Evolutionary conservation across 2,888 invertebrate species (phyloP), one percentile per base, ranked within the genome.

Genomic region (Drosophila cracens): DNA sequence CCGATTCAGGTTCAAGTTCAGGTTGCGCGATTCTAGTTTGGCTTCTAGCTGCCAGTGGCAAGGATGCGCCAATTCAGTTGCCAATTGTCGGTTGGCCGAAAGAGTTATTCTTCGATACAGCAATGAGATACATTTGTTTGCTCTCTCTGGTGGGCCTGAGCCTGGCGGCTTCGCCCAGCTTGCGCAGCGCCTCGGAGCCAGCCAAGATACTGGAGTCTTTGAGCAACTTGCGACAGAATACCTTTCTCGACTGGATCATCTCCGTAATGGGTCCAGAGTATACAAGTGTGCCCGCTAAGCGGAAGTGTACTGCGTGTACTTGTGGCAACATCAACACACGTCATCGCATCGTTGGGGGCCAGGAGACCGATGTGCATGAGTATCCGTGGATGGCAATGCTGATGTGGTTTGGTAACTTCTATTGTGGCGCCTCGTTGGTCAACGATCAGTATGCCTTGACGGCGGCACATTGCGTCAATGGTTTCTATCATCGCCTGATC

Each of bases 331-430:
- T 96, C 1, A 95, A 96, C 70, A 96, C 95, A 7, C 82, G 90
- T 1, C 94, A 95, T 51, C 95, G 97, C 58, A 97, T 97, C 70
- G 96, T 97, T 1, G 97, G 97, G 1, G 97, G 97, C 0, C 94
- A 95, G 56, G 96, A 96, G 92, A 96, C 97, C 0, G 94, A 95
- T 91, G 95, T 95, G 34, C 95, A 96, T 90, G 95, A 96, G 91
- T 92, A 93, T 69, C 96, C 96, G 1, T 97, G 93, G 93, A 96
- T 97, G 95, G 95, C 95, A 0, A 94, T 95, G 77, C 92, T 97
- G 21, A 92, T 95, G 90, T 91, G 91, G 73, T 84, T 87, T 7
- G 90, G 89, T 7, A 87, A 74, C 34, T 96, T 97, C 93, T 97
- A 96, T 92, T 97, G 97, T 90, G 97, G 96, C 0, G 97, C 95